phyloP scores from a whole-genome alignment of 2,888 invertebrate species.

The Theodoxus fluviatilis region DNA sequence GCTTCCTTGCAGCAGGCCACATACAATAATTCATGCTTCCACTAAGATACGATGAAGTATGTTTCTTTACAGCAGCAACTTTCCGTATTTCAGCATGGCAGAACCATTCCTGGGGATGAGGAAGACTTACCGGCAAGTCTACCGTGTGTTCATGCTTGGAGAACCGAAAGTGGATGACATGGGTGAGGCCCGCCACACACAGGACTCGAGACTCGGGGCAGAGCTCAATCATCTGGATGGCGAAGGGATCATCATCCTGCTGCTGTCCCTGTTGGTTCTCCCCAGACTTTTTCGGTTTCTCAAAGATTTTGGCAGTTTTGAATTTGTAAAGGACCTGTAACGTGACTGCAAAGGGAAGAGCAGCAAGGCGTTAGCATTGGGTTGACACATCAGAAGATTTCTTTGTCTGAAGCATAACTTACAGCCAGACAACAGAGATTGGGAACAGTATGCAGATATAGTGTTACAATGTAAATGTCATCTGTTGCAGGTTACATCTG shows the following conservation, averaged over 20 bases:
- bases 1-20: too few relatives aligned
- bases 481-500: too few relatives aligned
- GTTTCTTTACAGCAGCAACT: background rate
- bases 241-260: conserved; percentile 86
- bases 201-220: conserved; percentile 92
- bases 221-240: conserved; percentile 86
- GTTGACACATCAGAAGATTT: too few relatives aligned
- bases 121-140: conserved; percentile 61
- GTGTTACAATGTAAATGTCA: too few relatives aligned
- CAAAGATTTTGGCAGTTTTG: conserved; percentile 92
- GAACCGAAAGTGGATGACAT: conserved; percentile 95
- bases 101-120: background rate
- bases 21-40: background rate
- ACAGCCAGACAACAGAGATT: too few relatives aligned
- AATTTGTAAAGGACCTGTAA: conserved; percentile 96
- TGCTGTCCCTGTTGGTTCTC: too few relatives aligned
- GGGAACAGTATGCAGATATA: too few relatives aligned
- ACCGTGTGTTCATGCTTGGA: conserved; percentile 83
- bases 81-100: background rate
- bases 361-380: too few relatives aligned
- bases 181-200: conserved; percentile 89
- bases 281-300: conserved; percentile 71
- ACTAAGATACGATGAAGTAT: background rate
- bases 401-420: too few relatives aligned
- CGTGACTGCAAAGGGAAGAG: conserved; percentile 71